Base-by-base conservation (phyloP, 92 coral and sea anemone species). In the Parazoanthus atlanticus region DNA sequence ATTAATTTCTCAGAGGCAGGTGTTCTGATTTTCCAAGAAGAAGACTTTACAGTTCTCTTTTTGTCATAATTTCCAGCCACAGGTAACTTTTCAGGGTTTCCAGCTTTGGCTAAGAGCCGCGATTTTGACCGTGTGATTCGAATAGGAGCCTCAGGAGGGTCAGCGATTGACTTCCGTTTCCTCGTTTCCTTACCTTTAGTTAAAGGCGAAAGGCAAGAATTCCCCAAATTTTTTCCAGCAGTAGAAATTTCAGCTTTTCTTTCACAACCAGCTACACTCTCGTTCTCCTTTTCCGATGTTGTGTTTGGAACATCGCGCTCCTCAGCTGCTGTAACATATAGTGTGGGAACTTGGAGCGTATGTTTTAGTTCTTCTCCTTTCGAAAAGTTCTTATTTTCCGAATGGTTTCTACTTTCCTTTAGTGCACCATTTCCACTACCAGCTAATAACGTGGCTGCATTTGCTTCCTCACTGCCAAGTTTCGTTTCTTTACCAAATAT, bases 41-140 rank as follows among this genome's bases (percentile, higher is more conserved):
- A 84, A 70, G 40, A 34, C n/a, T 66, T 46, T 13, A 29, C 69
- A 9, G 78, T 69, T 84, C 65, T 19, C 16, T 23, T 75, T 34
- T 30, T 43, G 43, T 47, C 76, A 46, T 23, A 84, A 84, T 72
- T 19, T 47, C 54, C 66, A 41, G 26, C 8, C 65, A 31, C 23
- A 31, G 52, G 40, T 0, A 3, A 23, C 40, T 84, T 33, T 47
- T 84, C 66, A 26, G 61, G 21, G 26, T 41, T 28, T 21, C 33
- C 23, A 19, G n/a, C 17, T 36, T 38, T 71, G 29, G 66, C 78
- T 16, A 84, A 74, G 52, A 70, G 64, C 23, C 75, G 76, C 19
- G 78, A 70, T 84, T 84, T 70, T 84, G 87, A 84, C 17, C 78
- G 79, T 41, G 87, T 84, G 78, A 84, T 69, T 23, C 87, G 58